Conservation (phyloP, 2,888 invertebrate species). For the Ophion costatus region DNA sequence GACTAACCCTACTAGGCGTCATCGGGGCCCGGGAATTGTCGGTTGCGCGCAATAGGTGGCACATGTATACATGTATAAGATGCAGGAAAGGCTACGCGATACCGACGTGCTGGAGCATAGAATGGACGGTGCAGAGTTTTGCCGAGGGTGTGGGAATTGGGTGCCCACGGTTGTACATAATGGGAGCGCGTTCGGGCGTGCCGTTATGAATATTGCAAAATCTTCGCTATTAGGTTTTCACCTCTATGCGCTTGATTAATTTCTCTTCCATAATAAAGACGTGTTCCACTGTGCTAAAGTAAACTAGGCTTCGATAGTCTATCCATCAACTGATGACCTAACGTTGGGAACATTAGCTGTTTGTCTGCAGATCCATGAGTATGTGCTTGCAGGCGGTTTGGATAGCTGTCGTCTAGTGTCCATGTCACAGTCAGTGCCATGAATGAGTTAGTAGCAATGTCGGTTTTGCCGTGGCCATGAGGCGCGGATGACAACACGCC, state of each 20-base stretch:
- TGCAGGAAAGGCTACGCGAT: slow-evolving; percentile 15
- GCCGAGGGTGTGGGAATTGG: slow-evolving; percentile 63
- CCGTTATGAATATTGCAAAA: slow-evolving; percentile 19
- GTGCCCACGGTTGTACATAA: slow-evolving; percentile 23
- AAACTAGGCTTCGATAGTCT: no score
- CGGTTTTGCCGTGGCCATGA: slow-evolving; percentile 34
- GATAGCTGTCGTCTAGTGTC: no score
- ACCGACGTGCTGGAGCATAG: slow-evolving; percentile 20
- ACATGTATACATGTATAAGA: slow-evolving; percentile 5
- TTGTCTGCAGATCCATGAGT: no score
- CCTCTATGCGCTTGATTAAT: no score
- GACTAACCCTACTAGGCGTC: slow-evolving; percentile 58
- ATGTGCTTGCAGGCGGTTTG: no score
- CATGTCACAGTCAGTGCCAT: not conserved
- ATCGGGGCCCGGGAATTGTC: slow-evolving; percentile 53
- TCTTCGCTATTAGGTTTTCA: not conserved
- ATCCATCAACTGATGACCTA: no score
- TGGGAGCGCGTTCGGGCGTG: slow-evolving; percentile 10
- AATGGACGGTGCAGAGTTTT: slow-evolving; percentile 16
- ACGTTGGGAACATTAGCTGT: no score
- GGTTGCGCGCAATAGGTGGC: slow-evolving; percentile 43
- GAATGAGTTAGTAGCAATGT: slow-evolving; percentile 38
- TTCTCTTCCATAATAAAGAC: no score
- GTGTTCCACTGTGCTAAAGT: no score
- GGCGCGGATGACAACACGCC: slow-evolving; percentile 52